A percentile compares a stretch with the other conserved stretches of the same genome.
These are phyloP conservation scores for Cyprinus carpio DNA, from an alignment of 2,113 vertebrate species.

Conservation along the genomic window DNA sequence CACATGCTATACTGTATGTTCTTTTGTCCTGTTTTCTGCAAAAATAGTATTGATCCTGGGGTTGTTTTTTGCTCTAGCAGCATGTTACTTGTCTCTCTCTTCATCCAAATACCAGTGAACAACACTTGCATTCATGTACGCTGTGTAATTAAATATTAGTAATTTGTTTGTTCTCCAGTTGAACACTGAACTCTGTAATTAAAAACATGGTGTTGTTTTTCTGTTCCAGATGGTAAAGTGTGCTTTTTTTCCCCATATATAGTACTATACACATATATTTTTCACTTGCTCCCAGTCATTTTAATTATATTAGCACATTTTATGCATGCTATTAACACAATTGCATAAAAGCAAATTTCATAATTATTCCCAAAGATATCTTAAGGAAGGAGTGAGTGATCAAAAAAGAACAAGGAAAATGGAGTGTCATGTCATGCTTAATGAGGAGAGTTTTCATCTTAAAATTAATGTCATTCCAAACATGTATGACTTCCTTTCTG, in stretches of 20 bases:
- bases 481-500: not conserved
- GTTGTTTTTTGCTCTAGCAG: conserved; percentile 1
- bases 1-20: not conserved
- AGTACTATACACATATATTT: not conserved
- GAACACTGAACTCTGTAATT: conserved; percentile 43
- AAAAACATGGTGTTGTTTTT: conserved; percentile 46
- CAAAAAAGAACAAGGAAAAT: not conserved
- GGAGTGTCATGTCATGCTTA: not conserved
- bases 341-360: not conserved
- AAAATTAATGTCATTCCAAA: not conserved
- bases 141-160: conserved; percentile 36
- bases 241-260: not conserved
- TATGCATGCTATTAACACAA: not conserved
- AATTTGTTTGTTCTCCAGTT: conserved; percentile 13
- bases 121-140: not conserved
- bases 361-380: too few species aligned
- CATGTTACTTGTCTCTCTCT: not conserved
- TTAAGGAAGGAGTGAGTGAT: not conserved
- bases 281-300: not conserved
- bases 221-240: conserved; percentile 40
- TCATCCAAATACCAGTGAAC: not conserved
- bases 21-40: conserved; percentile 3
- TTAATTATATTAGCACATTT: not conserved
- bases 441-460: not conserved
- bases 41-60: not conserved